Base-by-base conservation (phyloP, 2,797 vertebrate genomes). In the Hypotaenidia okinawae region DNA sequence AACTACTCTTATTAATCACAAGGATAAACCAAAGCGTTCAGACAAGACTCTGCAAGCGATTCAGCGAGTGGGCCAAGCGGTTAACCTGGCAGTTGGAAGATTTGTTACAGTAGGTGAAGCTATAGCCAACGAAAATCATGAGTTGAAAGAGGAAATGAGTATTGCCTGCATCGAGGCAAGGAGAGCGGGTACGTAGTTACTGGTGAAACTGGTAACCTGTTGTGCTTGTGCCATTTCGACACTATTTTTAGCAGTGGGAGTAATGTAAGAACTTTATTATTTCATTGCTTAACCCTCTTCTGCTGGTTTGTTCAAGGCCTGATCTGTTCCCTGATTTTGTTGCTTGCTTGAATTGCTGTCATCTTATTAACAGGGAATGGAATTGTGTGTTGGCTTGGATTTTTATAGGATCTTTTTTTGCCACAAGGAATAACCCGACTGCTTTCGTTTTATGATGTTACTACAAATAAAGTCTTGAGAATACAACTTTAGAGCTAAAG, bases 1-100 rank as follows among this genome's bases (percentile, higher is more conserved):
- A 95, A 99, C 99, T 70, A 99, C 99, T 21, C 98, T 99, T 94
- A 99, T 99, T 97, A 99, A 99, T 97, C 99, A 99, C 89, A 99
- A 99, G 97, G 99, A 99, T 97, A 99, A 99, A 97, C 99, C 98
- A 90, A 99, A 99, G 98, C 99, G 99, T 96, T 99, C 99, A 0
- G 99, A 99, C 97, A 99, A 98, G 97, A 99, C 99, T 68, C 97
- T 99, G 93, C 98, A 98, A 93, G 99, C 99, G 82, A 98, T 99
- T 96, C 99, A 99, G 96, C 97, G 98, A 92, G 99, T 99, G 89
- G 99, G 99, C 64, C 99, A 99, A 97, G 99, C 99, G 0, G 99
- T 99, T 76, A 99, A 98, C 73, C 96, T 99, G 93, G 99, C 99
- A 11, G 99, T 99, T 81, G 99, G 98, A 33, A 99, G 99, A 69